Evolutionary conservation across 92 coral and sea anemone species (phyloP).

Genomic region (Palythoa grandis): DNA sequence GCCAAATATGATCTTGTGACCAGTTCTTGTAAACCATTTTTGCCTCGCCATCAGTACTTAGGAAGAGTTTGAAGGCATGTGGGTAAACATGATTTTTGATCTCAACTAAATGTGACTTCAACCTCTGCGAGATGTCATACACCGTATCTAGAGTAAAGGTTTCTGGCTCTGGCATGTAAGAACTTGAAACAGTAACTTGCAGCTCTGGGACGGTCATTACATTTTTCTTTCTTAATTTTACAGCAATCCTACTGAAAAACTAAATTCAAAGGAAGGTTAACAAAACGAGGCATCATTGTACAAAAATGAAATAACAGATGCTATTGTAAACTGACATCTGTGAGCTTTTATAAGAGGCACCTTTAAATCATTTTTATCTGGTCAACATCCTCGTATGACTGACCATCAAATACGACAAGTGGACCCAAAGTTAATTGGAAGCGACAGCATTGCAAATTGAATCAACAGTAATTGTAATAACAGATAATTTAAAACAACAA

Average conservation of each 20-base stretch:
- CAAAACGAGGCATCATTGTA: too few relatives aligned
- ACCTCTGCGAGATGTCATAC: too few relatives aligned
- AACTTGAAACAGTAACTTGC: neutral
- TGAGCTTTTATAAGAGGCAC: too few relatives aligned
- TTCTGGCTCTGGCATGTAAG: too few relatives aligned
- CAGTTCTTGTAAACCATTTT: conserved; percentile 57
- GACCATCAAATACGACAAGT: neutral
- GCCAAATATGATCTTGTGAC: conserved; percentile 47
- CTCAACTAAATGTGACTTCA: neutral
- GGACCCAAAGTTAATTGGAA: neutral
- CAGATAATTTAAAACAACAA: too few relatives aligned
- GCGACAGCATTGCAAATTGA: too few relatives aligned
- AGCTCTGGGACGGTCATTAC: conserved; percentile 25
- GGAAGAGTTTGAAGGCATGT: conserved; percentile 20
- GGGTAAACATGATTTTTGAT: conserved; percentile 35
- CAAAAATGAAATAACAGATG: too few relatives aligned
- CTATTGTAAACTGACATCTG: too few relatives aligned
- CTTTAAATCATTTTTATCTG: neutral
- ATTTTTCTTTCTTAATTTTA: conserved; percentile 4
- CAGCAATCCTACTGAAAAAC: conserved; percentile 34
- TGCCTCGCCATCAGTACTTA: conserved; percentile 8
- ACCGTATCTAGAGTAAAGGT: too few relatives aligned
- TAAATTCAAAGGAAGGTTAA: neutral
- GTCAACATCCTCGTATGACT: neutral
- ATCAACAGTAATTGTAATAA: too few relatives aligned